phyloP scores from a whole-genome alignment of 2,113 vertebrate genomes.

The Otus sunia region DNA sequence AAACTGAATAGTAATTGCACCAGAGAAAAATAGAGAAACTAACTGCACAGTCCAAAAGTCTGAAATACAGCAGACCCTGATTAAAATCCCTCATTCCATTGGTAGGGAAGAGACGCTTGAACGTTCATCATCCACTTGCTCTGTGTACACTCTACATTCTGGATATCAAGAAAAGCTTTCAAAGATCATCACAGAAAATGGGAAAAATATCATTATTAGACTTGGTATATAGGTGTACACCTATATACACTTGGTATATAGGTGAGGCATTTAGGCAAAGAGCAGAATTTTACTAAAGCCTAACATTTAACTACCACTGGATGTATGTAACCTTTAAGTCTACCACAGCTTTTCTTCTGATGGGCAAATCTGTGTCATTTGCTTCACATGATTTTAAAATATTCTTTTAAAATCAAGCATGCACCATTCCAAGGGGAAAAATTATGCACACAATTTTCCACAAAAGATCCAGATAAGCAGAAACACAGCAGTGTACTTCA shows the following conservation, averaged over 20 bases:
- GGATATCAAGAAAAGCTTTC: neutral
- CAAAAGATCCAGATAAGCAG: neutral
- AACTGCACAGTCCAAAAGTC: neutral
- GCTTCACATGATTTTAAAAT: neutral
- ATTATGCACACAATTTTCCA: neutral
- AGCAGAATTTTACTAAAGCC: neutral
- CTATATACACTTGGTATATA: neutral
- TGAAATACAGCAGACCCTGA: neutral
- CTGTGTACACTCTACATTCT: neutral
- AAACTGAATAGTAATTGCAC: neutral
- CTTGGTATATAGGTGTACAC: neutral
- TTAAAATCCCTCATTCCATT: neutral
- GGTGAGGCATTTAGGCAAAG: neutral
- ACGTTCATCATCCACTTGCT: neutral
- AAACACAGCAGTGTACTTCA: fast-evolving
- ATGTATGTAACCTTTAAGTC: neutral
- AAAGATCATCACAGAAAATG: neutral
- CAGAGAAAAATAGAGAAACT: neutral
- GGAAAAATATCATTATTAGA: neutral
- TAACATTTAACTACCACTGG: neutral
- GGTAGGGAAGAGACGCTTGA: neutral
- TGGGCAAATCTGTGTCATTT: neutral
- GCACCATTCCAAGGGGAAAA: neutral
- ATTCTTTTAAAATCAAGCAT: neutral
- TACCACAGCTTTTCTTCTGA: neutral